These are phyloP conservation scores for Eira barbara DNA, from an alignment of 2,113 vertebrate species.

Conservation along the genomic window DNA sequence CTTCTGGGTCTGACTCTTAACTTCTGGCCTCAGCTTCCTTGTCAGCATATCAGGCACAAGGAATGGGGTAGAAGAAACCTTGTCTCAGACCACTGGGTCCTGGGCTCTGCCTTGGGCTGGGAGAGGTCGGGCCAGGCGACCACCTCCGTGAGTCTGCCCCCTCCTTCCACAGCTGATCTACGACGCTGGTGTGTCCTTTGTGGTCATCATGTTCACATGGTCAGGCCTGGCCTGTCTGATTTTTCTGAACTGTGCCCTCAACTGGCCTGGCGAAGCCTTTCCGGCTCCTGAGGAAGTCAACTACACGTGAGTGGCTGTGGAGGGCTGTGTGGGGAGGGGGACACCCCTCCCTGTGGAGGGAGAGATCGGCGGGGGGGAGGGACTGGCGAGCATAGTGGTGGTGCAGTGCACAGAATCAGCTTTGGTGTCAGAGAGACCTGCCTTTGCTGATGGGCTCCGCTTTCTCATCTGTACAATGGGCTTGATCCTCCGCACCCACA, in stretches of 20 bases:
- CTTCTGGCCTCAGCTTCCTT: background rate
- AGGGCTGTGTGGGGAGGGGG: background rate
- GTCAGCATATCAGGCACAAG: background rate
- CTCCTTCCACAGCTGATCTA: constrained; percentile 86
- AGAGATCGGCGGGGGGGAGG: background rate
- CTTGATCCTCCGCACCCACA: background rate
- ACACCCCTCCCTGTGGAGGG: background rate
- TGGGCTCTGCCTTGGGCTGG: background rate
- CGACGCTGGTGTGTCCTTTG: constrained; percentile 85
- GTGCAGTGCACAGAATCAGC: too few species aligned
- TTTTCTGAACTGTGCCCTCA: constrained; percentile 90
- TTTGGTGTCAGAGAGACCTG: background rate
- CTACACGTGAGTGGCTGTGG: constrained; percentile 82
- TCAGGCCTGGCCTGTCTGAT: constrained; percentile 86
- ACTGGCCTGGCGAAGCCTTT: constrained; percentile 91
- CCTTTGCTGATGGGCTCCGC: background rate
- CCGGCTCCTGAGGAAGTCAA: constrained; percentile 88
- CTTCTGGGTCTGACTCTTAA: background rate
- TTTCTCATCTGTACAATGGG: background rate
- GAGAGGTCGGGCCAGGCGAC: background rate
- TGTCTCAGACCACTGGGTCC: background rate
- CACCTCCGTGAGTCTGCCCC: background rate
- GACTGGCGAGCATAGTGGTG: too few species aligned
- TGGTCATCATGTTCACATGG: constrained; percentile 91
- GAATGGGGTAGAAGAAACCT: background rate